Conservation (phyloP, 2,113 vertebrate genomes). For the Pelecanus crispus region DNA sequence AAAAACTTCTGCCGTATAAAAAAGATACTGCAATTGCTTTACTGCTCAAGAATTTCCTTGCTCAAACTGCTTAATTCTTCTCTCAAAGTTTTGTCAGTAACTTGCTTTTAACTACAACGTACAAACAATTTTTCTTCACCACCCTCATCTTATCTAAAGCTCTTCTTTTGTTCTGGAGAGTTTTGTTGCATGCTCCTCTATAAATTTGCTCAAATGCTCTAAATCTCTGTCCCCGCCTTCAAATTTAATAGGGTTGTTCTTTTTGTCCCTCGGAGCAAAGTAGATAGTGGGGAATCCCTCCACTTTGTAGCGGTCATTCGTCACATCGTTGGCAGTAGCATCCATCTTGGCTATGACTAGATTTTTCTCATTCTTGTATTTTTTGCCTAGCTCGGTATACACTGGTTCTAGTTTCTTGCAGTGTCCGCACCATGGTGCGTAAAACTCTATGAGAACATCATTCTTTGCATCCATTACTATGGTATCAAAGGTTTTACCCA, state of each 20-base stretch:
- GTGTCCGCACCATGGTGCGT: slow-evolving; percentile 96
- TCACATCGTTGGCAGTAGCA: slow-evolving; percentile 87
- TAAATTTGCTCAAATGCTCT: slow-evolving; percentile 87
- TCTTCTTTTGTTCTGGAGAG: slow-evolving; percentile 82
- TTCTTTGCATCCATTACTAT: slow-evolving; percentile 89
- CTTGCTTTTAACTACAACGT: neutral
- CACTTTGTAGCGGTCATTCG: slow-evolving; percentile 82
- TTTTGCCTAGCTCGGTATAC: slow-evolving; percentile 87
- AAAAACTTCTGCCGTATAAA: slow-evolving; percentile 51
- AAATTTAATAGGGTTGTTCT: slow-evolving; percentile 88
- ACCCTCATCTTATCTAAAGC: slow-evolving; percentile 72
- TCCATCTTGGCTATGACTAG: slow-evolving; percentile 98
- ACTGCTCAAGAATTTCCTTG: neutral
- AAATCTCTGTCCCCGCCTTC: slow-evolving; percentile 86
- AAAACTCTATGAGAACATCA: slow-evolving; percentile 95
- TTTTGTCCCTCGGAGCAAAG: slow-evolving; percentile 84
- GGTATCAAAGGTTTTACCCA: slow-evolving; percentile 92
- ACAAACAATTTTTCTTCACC: neutral
- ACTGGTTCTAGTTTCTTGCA: slow-evolving; percentile 93
- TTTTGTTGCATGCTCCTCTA: slow-evolving; percentile 87
- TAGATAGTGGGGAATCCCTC: slow-evolving; percentile 97
- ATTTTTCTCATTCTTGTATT: slow-evolving; percentile 88
- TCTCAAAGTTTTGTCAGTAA: slow-evolving; percentile 15
- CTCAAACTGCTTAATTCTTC: neutral
- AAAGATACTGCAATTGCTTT: slow-evolving; percentile 9